Percentiles rank a stretch among this genome's conserved stretches.
Evolutionary conservation across 2,113 vertebrate species (phyloP).

Genomic region (Protomyctophum bolini): DNA sequence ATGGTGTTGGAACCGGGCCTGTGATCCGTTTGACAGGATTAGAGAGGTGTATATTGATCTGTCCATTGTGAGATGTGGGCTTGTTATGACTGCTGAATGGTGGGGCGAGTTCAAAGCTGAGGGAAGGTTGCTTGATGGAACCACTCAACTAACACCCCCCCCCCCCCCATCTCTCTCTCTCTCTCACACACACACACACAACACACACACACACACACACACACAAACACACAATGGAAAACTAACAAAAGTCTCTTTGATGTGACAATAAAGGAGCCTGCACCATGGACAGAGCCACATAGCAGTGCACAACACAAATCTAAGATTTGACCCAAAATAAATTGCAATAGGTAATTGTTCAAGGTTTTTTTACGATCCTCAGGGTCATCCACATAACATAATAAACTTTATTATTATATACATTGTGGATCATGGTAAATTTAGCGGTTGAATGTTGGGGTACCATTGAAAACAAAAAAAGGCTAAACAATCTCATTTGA

Average conservation of each 20-base stretch:
- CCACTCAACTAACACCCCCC: conserved; percentile 2
- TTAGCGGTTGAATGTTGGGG: too few relatives aligned
- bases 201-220: conserved; percentile 4
- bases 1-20: conserved; percentile 27
- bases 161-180: too few relatives aligned
- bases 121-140: conserved; percentile 42
- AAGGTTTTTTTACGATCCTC: too few relatives aligned
- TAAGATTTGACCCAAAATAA: too few relatives aligned
- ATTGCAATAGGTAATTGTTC: too few relatives aligned
- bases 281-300: not conserved
- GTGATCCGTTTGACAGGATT: conserved; percentile 51
- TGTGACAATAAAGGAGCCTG: not conserved
- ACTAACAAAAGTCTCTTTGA: conserved; percentile 4
- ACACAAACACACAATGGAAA: not conserved
- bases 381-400: too few relatives aligned
- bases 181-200: conserved; percentile 2
- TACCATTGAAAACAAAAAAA: too few relatives aligned
- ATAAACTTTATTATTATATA: too few relatives aligned
- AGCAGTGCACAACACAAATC: too few relatives aligned
- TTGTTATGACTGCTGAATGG: conserved; percentile 36
- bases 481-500: too few relatives aligned
- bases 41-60: conserved; percentile 56
- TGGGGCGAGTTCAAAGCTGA: conserved; percentile 28
- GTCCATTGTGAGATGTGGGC: conserved; percentile 22
- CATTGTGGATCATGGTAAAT: too few relatives aligned